Percentiles rank a stretch among this genome's conserved stretches.
phyloP scores from a whole-genome alignment of 2,113 vertebrate genomes.

The Coturnix japonica region DNA sequence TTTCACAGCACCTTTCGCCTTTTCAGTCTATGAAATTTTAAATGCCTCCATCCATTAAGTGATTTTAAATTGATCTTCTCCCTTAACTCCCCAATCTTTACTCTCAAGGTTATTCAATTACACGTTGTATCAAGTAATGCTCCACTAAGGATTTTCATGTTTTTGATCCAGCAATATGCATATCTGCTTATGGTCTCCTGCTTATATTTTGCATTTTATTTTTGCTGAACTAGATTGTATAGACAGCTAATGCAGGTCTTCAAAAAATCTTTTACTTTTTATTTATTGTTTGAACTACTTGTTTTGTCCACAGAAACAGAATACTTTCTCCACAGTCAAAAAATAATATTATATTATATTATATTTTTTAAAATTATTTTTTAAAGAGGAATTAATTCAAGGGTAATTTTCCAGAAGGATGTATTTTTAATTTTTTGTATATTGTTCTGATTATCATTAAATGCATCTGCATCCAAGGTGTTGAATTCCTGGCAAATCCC shows the following conservation, averaged over 20 bases:
- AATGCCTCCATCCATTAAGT: slow-evolving; percentile 59
- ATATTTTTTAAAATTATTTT: too few relatives aligned
- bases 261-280: neutral
- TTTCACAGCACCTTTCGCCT: slow-evolving; percentile 64
- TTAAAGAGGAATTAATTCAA: neutral
- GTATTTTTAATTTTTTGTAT: neutral
- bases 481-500: neutral
- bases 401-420: neutral
- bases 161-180: slow-evolving; percentile 31
- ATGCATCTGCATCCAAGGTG: neutral
- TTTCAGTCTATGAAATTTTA: slow-evolving; percentile 60
- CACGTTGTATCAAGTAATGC: slow-evolving; percentile 2
- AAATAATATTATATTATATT: neutral
- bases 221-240: neutral
- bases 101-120: slow-evolving; percentile 67
- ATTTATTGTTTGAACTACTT: neutral
- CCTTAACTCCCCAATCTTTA: slow-evolving; percentile 50
- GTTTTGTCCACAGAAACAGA: neutral
- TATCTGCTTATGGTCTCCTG: neutral
- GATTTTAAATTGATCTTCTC: slow-evolving; percentile 66
- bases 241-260: neutral
- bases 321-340: neutral
- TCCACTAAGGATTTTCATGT: slow-evolving; percentile 25
- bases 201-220: slow-evolving; percentile 7
- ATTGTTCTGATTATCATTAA: neutral